These are phyloP conservation scores for Amazonetta brasiliensis DNA, from an alignment of 2,797 vertebrate species.

Conservation along the genomic window DNA sequence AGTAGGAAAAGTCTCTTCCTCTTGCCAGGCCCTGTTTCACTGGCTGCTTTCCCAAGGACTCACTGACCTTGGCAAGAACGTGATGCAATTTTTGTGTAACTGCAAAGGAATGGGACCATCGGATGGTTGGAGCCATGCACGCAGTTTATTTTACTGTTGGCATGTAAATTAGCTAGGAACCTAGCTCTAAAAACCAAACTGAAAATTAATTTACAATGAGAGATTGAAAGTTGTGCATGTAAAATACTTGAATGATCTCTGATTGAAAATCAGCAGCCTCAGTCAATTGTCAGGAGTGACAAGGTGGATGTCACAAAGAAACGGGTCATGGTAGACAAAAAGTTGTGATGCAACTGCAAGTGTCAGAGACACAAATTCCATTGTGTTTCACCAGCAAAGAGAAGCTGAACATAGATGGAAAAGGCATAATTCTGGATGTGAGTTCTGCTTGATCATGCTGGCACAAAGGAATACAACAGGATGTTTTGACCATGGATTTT, in stretches of 20 bases:
- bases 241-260: not conserved
- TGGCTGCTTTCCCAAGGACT: conserved; percentile 49
- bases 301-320: not conserved
- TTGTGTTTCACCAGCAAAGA: not conserved
- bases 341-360: not conserved
- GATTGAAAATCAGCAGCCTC: not conserved
- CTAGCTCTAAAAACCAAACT: not conserved
- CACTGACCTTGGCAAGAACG: not conserved
- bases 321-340: not conserved
- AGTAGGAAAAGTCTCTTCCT: not conserved
- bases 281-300: not conserved
- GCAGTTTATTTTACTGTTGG: conserved; percentile 7
- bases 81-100: not conserved
- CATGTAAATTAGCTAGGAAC: not conserved
- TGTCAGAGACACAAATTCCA: not conserved
- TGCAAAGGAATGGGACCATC: conserved; percentile 5
- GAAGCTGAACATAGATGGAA: not conserved
- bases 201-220: not conserved
- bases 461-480: not conserved
- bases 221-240: not conserved
- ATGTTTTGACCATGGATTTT: not conserved
- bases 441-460: not conserved
- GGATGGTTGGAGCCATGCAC: not conserved
- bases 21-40: not conserved
- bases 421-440: not conserved